These are phyloP conservation scores for Trypoxylon attenuatum DNA, from an alignment of 2,888 invertebrate species.

Conservation along the genomic window DNA sequence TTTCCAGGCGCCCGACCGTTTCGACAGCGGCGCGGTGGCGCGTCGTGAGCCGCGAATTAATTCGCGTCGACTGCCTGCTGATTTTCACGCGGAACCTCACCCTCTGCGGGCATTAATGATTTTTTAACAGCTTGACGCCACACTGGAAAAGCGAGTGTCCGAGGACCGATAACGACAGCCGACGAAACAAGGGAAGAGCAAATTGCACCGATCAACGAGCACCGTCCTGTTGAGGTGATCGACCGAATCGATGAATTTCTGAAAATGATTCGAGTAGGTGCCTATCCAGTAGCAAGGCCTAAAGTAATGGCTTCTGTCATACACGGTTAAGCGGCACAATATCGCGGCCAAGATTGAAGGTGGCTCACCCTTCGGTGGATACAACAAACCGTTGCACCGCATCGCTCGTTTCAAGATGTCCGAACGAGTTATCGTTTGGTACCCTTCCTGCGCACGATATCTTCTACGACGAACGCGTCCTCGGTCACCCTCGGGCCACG, in stretches of 20 bases:
- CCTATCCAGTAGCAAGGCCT: conserved; percentile 42
- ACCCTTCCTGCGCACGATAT: conserved; percentile 27
- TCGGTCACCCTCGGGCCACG: conserved; percentile 50
- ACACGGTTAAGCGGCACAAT: conserved; percentile 63
- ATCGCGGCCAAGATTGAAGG: conserved; percentile 63
- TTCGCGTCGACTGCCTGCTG: background rate
- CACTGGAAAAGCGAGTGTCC: no score
- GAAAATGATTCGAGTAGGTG: conserved; percentile 60
- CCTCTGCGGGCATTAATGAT: background rate
- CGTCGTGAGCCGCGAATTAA: background rate
- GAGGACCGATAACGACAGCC: no score
- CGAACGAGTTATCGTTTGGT: conserved; percentile 64
- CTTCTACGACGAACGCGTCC: conserved; percentile 36
- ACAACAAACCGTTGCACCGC: conserved; percentile 67
- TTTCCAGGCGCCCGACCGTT: background rate
- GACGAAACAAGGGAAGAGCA: no score
- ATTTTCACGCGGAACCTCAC: background rate
- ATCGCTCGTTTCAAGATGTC: conserved; percentile 65
- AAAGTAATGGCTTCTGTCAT: conserved; percentile 68
- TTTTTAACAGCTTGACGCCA: no score
- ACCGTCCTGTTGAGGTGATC: no score
- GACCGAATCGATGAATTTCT: conserved; percentile 48
- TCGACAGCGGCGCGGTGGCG: no score
- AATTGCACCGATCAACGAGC: no score
- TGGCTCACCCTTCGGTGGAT: conserved; percentile 64